Evolutionary conservation across 2,797 vertebrate genomes (phyloP), one percentile per base, ranked within the genome.

Genomic region (Hoplostethus atlanticus): DNA sequence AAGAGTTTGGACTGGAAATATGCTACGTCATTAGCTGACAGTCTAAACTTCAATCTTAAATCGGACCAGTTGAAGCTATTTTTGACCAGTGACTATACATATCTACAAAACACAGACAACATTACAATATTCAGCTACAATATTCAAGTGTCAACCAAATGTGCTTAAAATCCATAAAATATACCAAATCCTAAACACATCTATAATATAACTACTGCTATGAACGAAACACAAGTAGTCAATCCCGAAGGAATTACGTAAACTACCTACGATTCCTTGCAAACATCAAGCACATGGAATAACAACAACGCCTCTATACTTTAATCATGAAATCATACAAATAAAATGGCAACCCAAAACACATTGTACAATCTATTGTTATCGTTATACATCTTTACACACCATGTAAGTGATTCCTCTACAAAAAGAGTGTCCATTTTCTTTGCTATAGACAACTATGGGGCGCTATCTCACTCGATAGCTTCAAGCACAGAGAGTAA

Each of bases 61-160:
- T 84, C 72, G 72, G 85, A 83, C 68, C 72, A 82, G 75, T 80
- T 66, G 71, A 79, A 80, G 70, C 72, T 85, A 82, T 85, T 89
- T 89, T 80, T 76, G 84, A 81, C 83, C 76, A 71, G 8, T 79
- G 72, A 73, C 60, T 76, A 56, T 48, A 72, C 80, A 68, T 83
- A 72, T 65, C 72, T 67, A 58, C 46, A 69, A 62, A 44, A 62
- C 66, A 40, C 46, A 58, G 70, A 66, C 55, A 44, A 34, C 42
- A 40, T 16, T 7, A 21, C 21, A 21, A 21, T 21, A 21, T 1
- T 21, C 21, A 21, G 65, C 62, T 78, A 69, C 83, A 75, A 62
- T 2, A 13, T 13, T 44, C 42, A 44, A 52, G 34, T 17, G 44
- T 30, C 17, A 9, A 78, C 15, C 42, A 46, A 0, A 6, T 69